Conservation (phyloP, 2,797 vertebrate genomes). For the Hoplostethus atlanticus region DNA sequence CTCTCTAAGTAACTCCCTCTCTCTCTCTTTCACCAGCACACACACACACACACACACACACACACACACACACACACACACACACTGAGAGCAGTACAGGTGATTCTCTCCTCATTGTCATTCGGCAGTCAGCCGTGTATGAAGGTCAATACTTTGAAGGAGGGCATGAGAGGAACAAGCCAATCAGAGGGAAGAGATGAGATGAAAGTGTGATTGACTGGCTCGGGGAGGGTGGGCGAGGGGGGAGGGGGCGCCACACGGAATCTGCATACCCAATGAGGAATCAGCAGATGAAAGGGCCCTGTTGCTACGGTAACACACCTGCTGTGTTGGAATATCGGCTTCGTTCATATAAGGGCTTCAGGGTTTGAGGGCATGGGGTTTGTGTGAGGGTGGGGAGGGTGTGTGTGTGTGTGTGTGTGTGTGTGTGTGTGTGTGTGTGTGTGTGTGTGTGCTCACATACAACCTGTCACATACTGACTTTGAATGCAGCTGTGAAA, state of each 20-base stretch:
- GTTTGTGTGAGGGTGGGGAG: conserved; percentile 38
- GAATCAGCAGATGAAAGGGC: conserved; percentile 71
- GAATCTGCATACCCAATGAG: conserved; percentile 80
- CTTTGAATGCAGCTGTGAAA: conserved; percentile 38
- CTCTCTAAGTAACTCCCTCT: neutral
- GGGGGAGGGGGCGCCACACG: conserved; percentile 38
- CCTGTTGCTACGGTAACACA: conserved; percentile 82
- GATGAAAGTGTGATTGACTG: conserved; percentile 78
- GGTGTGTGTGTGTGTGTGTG: conserved; percentile 12
- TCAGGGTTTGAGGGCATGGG: conserved; percentile 56
- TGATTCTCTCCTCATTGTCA: conserved; percentile 73
- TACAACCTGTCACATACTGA: conserved; percentile 22
- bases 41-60: conserved; percentile 31
- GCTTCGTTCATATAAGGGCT: conserved; percentile 64
- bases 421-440: conserved; percentile 22
- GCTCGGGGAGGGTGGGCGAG: conserved; percentile 9
- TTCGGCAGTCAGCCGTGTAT: conserved; percentile 62
- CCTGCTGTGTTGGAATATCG: conserved; percentile 70
- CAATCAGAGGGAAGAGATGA: conserved; percentile 76
- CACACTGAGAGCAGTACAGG: conserved; percentile 49
- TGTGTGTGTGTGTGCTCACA: neutral
- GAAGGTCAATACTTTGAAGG: conserved; percentile 79
- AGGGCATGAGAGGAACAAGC: conserved; percentile 70
- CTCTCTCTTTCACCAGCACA: neutral
- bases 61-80: conserved; percentile 21